Evolutionary conservation across 1,140 invertebrate genomes (phyloP), one percentile per base, ranked within the genome.

Genomic region (Papilio xuthus): DNA sequence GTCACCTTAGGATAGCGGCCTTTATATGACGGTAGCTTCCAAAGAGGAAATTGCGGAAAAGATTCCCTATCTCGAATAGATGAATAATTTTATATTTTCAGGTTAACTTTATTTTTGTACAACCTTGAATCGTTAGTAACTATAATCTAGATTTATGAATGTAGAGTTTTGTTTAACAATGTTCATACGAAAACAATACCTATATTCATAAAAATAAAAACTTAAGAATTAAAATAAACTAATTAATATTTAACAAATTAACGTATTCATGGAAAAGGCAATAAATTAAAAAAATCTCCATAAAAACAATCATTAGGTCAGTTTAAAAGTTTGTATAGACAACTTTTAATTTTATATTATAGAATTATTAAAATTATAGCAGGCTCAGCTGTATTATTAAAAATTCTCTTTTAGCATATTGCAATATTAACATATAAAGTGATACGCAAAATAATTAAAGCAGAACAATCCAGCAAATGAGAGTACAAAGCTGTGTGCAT

Each of bases 1-100:
- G 86, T 84, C 88, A 93, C 89, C 90, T 91, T 87, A 84, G 89
- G 88, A 86, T 85, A 81, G 82, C 53, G 18, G 37, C 78, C 77
- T 80, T 79, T 83, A 82, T 79, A 86, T 90, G 89, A 90, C 86
- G 89, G 88, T 83, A 84, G 84, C 71, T 82, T 84, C 84, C 80
- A 82, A 83, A 79, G 82, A 84, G 84, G 80, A 83, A 88, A 81
- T 87, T 87, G 87, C 84, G 85, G 78, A 85, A 90, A 92, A 89
- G 88, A 90, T 89, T 90, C 82, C 2, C 9, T 63, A 6, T 63
- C 2, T 63, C 20, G 10, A 12, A n/a, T 23, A 28, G 20, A 63
- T 28, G 20, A 63, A 13, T 23, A 63, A 1, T 12, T 23, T 63
- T 6, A 12, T 10, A 10, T 10, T 63, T 26, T 20, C 4, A 60